A percentile compares a stretch with the other conserved stretches of the same genome.
These are phyloP conservation scores for Sminthurides bifidus DNA, from an alignment of 1,140 invertebrate genomes.

Conservation along the genomic window DNA sequence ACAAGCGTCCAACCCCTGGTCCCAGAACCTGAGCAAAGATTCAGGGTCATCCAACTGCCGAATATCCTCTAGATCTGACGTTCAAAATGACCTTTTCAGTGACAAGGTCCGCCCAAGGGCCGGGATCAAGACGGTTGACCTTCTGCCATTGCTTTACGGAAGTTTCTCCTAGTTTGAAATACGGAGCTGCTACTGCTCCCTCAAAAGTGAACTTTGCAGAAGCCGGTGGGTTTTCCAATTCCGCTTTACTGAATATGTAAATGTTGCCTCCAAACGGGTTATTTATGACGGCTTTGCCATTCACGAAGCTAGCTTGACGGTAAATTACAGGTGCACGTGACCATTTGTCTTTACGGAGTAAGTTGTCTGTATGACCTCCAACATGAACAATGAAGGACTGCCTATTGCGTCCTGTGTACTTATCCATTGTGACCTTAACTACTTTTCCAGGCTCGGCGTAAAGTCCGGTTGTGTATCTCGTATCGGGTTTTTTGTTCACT, in stretches of 20 bases:
- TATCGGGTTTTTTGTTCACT: neutral
- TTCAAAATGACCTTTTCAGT: constrained; percentile 1
- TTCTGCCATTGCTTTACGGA: neutral
- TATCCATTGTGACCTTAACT: neutral
- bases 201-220: neutral
- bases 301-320: neutral
- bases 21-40: constrained; percentile 10
- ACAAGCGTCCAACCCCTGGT: constrained; percentile 1
- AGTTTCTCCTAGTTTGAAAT: constrained; percentile 2
- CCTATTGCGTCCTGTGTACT: neutral
- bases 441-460: neutral
- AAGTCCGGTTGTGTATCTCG: constrained; percentile 7
- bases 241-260: neutral
- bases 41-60: constrained; percentile 5
- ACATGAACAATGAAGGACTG: neutral
- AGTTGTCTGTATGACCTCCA: constrained; percentile 5
- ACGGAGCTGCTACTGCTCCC: neutral
- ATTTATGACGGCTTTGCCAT: neutral
- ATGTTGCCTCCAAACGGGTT: constrained; percentile 7
- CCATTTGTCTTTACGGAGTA: neutral
- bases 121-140: neutral
- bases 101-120: constrained; percentile 7
- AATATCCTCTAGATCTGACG: neutral
- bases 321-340: neutral
- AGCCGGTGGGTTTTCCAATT: too few relatives aligned